Evolutionary conservation across 2,113 vertebrate genomes (phyloP).

Genomic region (Eurystomus gularis): DNA sequence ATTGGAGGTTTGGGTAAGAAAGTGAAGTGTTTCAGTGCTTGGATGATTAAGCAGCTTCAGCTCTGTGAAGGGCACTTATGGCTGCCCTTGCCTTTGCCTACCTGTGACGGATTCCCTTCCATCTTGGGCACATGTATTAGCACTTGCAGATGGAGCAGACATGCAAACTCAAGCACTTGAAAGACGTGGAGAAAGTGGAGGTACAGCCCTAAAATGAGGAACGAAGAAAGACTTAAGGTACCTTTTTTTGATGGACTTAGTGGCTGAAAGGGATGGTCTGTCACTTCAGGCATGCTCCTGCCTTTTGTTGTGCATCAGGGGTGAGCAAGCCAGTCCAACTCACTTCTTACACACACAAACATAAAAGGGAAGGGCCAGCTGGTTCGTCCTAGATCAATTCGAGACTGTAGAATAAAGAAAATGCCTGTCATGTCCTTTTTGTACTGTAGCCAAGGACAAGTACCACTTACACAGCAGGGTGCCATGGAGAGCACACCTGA

Average conservation of each 20-base stretch:
- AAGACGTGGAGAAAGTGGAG: background rate
- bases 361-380: background rate
- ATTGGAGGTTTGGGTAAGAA: background rate
- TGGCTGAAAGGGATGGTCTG: background rate
- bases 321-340: background rate
- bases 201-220: background rate
- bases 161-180: background rate
- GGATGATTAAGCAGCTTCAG: background rate
- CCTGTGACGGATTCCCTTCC: background rate
- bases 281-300: background rate
- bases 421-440: background rate
- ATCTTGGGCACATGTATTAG: background rate
- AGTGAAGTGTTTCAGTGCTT: background rate
- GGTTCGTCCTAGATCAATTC: background rate
- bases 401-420: background rate
- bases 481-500: background rate
- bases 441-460: background rate
- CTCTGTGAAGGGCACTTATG: background rate
- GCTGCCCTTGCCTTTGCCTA: background rate
- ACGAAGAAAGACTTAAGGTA: background rate
- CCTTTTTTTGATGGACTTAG: background rate
- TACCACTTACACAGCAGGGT: background rate
- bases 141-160: background rate
- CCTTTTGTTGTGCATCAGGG: background rate
- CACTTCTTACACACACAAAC: background rate